Base-by-base conservation (phyloP, 2,888 invertebrate genomes). In the Nomada lathburiana region DNA sequence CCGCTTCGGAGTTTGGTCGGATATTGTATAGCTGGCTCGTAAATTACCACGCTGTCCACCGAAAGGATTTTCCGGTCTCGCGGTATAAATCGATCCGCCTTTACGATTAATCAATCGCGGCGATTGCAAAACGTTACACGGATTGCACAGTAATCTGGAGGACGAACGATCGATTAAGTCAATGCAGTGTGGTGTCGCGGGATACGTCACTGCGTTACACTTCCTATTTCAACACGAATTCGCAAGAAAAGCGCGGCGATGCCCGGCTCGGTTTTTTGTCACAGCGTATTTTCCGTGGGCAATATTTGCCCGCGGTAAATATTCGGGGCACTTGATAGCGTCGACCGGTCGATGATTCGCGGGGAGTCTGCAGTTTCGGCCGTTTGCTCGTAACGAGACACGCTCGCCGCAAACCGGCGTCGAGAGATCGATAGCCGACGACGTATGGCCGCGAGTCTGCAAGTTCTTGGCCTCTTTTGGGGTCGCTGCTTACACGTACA, bases 381-480 rank as follows among this genome's bases (percentile, higher is more conserved):
- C 50, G 62, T 55, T 70, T 53, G 57, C 53, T 55, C 73, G 72
- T 80, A 74, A n/a, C 73, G 67, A 64, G 76, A 79, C 72, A 73
- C 60, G 50, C 55, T 23, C 47, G 23, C 78, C 76, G 44, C 74
- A 75, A 80, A 84, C 74, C 69, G 80, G 67, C 60, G 80, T 60
- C 76, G 74, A 65, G 55, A 57, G 75, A 84, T 84, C 83, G 84
- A 83, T 84, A 80, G 62, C 23, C 62, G 74, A 70, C 83, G 79
- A 72, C 76, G 76, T 63, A 76, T 71, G 76, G 50, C 59, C 67
- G 73, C 73, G 47, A 55, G 82, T 82, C 77, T 64, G 52, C 75
- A 62, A 82, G 77, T 76, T 80, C 74, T 63, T 62, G 63, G 76
- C 64, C 76, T 76, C 73, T 76, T 83, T 82, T 72, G 69, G 75